Conservation (phyloP, 2,797 vertebrate species). For the Pseudopleuronectes americanus region DNA sequence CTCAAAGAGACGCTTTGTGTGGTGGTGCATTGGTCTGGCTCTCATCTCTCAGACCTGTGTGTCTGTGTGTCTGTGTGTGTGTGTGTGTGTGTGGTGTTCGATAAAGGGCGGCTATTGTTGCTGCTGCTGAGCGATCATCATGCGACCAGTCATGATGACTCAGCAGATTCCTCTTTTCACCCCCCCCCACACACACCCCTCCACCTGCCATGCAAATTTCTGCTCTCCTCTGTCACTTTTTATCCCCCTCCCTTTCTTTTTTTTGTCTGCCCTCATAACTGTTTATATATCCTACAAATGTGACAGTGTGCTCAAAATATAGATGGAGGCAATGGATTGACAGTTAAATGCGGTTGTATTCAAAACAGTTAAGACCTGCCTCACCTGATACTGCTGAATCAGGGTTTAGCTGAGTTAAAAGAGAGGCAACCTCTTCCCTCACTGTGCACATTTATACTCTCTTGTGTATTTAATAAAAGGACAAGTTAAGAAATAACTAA, state of each 20-base stretch:
- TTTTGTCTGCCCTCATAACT: not conserved
- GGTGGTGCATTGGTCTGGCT: slow-evolving; percentile 42
- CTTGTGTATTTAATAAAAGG: slow-evolving; percentile 8
- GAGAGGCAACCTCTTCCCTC: slow-evolving; percentile 12
- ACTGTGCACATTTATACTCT: slow-evolving; percentile 6
- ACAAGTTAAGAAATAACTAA: not conserved
- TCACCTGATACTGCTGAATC: slow-evolving; percentile 51
- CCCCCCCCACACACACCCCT: slow-evolving; percentile 12
- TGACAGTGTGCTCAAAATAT: slow-evolving; percentile 11
- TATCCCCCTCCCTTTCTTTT: not conserved
- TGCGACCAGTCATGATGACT: slow-evolving; percentile 82
- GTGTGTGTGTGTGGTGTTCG: slow-evolving; percentile 33
- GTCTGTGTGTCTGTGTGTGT: slow-evolving; percentile 28
- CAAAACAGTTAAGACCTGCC: slow-evolving; percentile 29
- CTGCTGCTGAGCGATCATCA: slow-evolving; percentile 78
- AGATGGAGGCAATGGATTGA: slow-evolving; percentile 9
- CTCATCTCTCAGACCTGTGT: slow-evolving; percentile 59
- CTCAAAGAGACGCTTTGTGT: slow-evolving; percentile 75
- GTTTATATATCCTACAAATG: slow-evolving; percentile 20
- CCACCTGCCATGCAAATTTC: slow-evolving; percentile 37
- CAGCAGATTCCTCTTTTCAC: slow-evolving; percentile 79
- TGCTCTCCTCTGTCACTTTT: slow-evolving; percentile 54
- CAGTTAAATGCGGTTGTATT: slow-evolving; percentile 28
- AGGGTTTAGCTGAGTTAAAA: slow-evolving; percentile 27
- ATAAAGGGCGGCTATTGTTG: slow-evolving; percentile 81